Evolutionary conservation across 2,888 invertebrate genomes (phyloP), one percentile per base, ranked within the genome.

Genomic region (Willowsia nigromaculata): DNA sequence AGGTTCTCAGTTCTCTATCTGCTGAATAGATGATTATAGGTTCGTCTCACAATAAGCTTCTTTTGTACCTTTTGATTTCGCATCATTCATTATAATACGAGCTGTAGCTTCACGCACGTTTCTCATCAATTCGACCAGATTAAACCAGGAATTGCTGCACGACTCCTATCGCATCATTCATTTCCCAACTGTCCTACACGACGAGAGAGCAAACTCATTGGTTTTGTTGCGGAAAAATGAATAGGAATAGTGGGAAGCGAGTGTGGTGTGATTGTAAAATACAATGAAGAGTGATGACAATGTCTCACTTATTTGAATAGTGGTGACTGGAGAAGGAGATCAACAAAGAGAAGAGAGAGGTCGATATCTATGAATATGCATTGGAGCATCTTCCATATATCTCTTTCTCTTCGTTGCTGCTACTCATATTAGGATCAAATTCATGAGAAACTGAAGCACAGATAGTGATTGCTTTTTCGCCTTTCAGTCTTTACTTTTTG

Each of bases 71-170:
- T 84, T 43, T 71, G 56, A 71, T 84, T 84, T 85, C 18, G 47
- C 59, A 84, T 22, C 11, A 3, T 11, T 74, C 37, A 25, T 30
- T 50, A n/a, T 15, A 25, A 33, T 27, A 7, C 30, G 4, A 22
- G 22, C 22, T 53, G 56, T 18, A n/a, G n/a, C n/a, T n/a, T n/a
- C 9, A 68, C 33, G 62, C 85, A 85, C 85, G 85, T 85, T 85
- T 85, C 85, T 76, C 76, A 85, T 85, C 76, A 85, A 47, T 76
- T 85, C 85, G 30, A 33, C 85, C 53, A 85, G 85, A 90, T 87
- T 88, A 81, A 62, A 62, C 33, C 37, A 71, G 50, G 85, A 89
- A 90, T 88, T 82, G 81, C 85, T 90, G 87, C 90, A 90, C 88
- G 89, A 90, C 71, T 65, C 62, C 5, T 62, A 62, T 30, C 1